Conservation (phyloP, 2,113 vertebrate species). For the Ciconia maguari region DNA sequence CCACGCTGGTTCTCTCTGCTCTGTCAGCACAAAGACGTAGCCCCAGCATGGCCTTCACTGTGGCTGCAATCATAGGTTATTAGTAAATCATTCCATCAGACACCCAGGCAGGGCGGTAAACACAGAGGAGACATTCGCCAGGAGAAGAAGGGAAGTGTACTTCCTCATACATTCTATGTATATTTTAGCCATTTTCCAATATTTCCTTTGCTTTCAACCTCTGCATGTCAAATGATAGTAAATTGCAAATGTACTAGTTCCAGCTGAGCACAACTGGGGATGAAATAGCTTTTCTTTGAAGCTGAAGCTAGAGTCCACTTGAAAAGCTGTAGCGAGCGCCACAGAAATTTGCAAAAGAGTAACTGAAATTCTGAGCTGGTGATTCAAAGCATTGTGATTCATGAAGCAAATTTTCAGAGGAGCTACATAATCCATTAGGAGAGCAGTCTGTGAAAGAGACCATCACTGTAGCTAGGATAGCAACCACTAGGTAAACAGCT, state of each 20-base stretch:
- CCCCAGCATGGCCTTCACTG: not conserved
- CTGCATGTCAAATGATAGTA: not conserved
- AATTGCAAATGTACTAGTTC: slow-evolving; percentile 31
- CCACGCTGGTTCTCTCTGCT: not conserved
- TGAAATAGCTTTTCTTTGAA: slow-evolving; percentile 50
- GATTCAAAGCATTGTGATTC: not conserved
- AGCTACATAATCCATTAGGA: not conserved
- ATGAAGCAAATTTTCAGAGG: not conserved
- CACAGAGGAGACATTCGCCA: not conserved
- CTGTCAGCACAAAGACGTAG: not conserved
- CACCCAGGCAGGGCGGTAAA: not conserved
- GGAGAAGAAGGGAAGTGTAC: not conserved
- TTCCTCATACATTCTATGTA: not conserved
- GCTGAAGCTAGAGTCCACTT: not conserved
- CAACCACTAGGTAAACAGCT: not conserved
- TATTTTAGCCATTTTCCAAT: slow-evolving; percentile 7
- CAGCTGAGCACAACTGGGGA: slow-evolving; percentile 35
- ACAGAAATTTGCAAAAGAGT: not conserved
- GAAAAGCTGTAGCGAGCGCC: not conserved
- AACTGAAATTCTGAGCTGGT: slow-evolving; percentile 10
- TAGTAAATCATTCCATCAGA: not conserved
- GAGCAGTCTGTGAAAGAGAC: not conserved
- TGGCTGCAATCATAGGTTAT: not conserved
- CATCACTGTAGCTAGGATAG: not conserved
- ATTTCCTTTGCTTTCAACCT: slow-evolving; percentile 40